Conservation (phyloP, 2,113 vertebrate genomes). For the Fregetta grallaria region DNA sequence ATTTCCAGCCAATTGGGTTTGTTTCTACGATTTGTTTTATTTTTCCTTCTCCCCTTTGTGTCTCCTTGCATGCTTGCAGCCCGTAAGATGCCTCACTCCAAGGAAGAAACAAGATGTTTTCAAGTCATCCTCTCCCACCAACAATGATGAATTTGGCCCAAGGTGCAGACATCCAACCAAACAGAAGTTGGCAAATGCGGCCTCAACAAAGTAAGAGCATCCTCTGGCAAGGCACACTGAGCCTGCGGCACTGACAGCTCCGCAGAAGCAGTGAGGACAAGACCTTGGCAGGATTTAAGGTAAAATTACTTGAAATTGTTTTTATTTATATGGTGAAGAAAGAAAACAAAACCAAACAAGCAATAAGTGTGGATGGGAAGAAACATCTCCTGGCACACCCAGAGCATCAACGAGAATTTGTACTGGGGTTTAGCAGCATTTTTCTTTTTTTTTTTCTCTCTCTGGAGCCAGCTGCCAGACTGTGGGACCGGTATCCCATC, state of each 20-base stretch:
- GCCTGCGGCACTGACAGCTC: neutral
- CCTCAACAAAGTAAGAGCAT: rapidly evolving
- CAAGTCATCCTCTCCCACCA: neutral
- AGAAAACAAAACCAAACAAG: neutral
- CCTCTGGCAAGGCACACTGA: neutral
- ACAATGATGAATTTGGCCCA: neutral
- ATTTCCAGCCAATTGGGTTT: neutral
- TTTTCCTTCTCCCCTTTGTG: neutral
- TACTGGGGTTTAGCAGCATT: neutral
- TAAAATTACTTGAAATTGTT: neutral
- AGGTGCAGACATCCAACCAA: too few species aligned
- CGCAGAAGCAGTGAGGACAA: neutral
- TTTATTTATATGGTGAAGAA: neutral
- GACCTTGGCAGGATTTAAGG: neutral
- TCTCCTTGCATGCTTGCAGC: neutral
- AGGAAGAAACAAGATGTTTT: neutral
- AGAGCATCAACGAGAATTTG: too few species aligned
- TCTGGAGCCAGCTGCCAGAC: neutral
- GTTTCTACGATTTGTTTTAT: neutral
- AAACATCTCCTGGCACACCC: neutral
- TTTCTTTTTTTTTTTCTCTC: too few species aligned
- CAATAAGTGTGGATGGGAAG: neutral
- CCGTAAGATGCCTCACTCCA: neutral
- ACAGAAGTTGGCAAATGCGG: neutral
- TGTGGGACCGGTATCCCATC: neutral